Conservation (phyloP, 2,888 invertebrate genomes). For the Cerastis leucographa region DNA sequence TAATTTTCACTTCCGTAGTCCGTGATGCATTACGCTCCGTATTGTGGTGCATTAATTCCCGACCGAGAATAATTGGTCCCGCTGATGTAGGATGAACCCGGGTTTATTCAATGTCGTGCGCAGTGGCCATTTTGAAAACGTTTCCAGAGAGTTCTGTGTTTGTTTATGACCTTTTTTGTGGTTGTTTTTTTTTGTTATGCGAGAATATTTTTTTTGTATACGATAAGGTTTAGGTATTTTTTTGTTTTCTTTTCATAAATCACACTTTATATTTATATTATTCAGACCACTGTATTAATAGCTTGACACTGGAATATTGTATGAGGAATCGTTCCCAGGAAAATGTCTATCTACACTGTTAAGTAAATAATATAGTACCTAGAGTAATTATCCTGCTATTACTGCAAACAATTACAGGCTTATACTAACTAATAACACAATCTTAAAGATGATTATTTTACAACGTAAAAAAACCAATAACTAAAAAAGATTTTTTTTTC, state of each 20-base stretch:
- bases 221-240: too few relatives aligned
- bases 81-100: slow-evolving; percentile 48
- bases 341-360: not conserved
- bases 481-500: not conserved
- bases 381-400: not conserved
- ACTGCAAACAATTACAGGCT: not conserved
- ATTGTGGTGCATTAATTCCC: slow-evolving; percentile 64
- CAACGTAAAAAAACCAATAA: not conserved
- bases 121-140: slow-evolving; percentile 44
- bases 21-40: slow-evolving; percentile 60
- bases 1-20: slow-evolving; percentile 58
- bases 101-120: slow-evolving; percentile 37
- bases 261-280: not conserved
- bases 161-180: not conserved
- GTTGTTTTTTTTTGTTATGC: not conserved
- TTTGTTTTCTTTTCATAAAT: not conserved
- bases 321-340: not conserved
- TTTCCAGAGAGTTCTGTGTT: slow-evolving; percentile 4
- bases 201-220: not conserved
- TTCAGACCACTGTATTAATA: not conserved
- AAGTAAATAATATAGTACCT: not conserved
- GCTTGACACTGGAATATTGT: not conserved
- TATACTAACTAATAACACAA: too few relatives aligned
- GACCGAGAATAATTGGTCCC: slow-evolving; percentile 58
- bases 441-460: not conserved